These are phyloP conservation scores for Dryocosmus kuriphilus DNA, from an alignment of 2,888 invertebrate species.

Conservation along the genomic window DNA sequence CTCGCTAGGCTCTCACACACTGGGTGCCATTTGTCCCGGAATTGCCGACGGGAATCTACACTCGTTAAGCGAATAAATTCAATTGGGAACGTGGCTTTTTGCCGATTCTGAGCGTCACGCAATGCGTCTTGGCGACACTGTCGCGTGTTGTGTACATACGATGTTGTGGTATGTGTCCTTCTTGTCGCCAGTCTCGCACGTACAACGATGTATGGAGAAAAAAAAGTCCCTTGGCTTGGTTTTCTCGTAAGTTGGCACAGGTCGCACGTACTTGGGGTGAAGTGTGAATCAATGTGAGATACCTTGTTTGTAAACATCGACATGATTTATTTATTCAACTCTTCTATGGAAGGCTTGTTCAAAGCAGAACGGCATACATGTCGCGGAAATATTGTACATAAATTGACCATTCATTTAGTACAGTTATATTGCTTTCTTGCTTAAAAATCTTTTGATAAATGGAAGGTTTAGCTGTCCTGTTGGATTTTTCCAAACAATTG, in stretches of 20 bases:
- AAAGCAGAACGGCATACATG: not conserved
- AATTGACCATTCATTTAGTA: not conserved
- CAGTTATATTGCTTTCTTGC: not conserved
- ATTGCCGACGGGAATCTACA: constrained; percentile 50
- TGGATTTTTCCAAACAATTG: not conserved
- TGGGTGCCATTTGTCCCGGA: constrained; percentile 44
- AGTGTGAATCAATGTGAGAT: constrained; percentile 32
- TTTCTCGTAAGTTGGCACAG: not conserved
- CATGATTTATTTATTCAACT: constrained; percentile 27
- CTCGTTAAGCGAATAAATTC: constrained; percentile 58
- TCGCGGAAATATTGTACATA: constrained; percentile 5
- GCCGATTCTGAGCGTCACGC: constrained; percentile 63
- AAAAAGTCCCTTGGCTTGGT: constrained; percentile 2
- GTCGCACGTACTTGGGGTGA: not conserved
- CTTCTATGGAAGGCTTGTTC: not conserved
- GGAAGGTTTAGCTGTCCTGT: not conserved
- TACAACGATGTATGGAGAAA: constrained; percentile 36
- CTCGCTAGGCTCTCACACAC: constrained; percentile 50
- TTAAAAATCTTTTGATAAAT: not conserved
- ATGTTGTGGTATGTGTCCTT: constrained; percentile 57
- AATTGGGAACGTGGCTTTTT: constrained; percentile 62
- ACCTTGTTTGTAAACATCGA: constrained; percentile 31
- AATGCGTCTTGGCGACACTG: constrained; percentile 73
- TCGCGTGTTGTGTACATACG: constrained; percentile 52
- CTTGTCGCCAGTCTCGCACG: constrained; percentile 55